These are phyloP conservation scores for Pantala flavescens DNA, from an alignment of 1,140 invertebrate genomes.

Conservation along the genomic window DNA sequence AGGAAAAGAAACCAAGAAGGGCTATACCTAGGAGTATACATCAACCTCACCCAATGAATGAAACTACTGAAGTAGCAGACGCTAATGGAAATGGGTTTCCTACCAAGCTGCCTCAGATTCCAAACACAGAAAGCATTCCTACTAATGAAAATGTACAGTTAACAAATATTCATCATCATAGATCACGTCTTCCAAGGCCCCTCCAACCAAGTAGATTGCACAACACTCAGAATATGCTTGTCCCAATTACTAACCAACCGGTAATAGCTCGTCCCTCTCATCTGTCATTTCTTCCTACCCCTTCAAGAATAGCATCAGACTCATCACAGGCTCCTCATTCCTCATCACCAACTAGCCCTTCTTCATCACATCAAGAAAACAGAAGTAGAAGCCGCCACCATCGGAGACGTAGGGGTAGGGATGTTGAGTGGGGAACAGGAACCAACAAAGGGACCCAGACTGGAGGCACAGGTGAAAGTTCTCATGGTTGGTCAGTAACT, in stretches of 20 bases:
- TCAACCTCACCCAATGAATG: neutral
- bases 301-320: neutral
- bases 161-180: neutral
- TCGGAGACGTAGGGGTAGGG: neutral
- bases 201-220: neutral
- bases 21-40: neutral
- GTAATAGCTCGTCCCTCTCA: neutral
- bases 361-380: neutral
- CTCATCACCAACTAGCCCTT: neutral
- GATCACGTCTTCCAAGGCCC: slow-evolving; percentile 2
- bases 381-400: neutral
- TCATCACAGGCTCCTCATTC: neutral
- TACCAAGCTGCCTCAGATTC: neutral
- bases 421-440: neutral
- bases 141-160: neutral
- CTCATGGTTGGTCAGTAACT: neutral
- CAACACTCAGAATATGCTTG: neutral
- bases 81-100: neutral
- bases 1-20: neutral
- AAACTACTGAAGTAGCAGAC: neutral
- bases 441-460: neutral
- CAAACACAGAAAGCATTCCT: neutral
- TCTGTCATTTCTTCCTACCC: neutral
- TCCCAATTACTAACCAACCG: neutral
- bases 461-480: neutral